A percentile compares a stretch with the other conserved stretches of the same genome.
phyloP scores from a whole-genome alignment of 2,888 invertebrate genomes.

The Caenorhabditis sp. region DNA sequence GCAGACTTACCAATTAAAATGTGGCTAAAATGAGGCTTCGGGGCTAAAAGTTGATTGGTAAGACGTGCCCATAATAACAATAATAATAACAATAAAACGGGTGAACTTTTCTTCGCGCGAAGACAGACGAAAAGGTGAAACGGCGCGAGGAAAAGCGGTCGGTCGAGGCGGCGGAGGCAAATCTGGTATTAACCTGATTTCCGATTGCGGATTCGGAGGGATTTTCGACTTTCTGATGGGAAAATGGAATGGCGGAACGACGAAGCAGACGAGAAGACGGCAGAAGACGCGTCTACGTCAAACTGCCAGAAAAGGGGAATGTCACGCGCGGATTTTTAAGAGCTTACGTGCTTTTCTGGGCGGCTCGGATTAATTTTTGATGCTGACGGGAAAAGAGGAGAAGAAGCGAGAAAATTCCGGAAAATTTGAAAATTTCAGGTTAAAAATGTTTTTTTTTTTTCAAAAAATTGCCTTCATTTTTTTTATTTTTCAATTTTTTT shows the following conservation, averaged over 20 bases:
- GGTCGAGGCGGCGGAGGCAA: neutral
- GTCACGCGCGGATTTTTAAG: no score
- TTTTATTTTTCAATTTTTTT: no score
- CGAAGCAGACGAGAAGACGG: neutral
- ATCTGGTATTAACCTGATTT: slow-evolving; percentile 56
- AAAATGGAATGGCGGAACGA: neutral
- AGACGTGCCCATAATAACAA: neutral
- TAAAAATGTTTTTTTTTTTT: no score
- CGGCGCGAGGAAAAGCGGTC: neutral
- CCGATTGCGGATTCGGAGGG: neutral
- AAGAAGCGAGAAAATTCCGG: neutral
- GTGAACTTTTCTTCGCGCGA: no score
- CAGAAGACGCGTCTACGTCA: neutral
- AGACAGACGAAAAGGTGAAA: slow-evolving; percentile 3
- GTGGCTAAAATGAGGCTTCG: neutral
- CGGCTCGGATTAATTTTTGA: no score
- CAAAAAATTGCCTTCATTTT: no score
- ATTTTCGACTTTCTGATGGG: slow-evolving; percentile 7
- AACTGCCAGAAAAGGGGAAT: neutral
- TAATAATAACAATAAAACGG: neutral
- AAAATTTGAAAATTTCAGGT: neutral
- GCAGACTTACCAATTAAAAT: neutral
- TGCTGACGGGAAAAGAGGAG: no score
- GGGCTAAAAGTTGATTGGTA: neutral
- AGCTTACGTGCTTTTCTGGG: no score